Evolutionary conservation across 2,113 vertebrate genomes (phyloP), one percentile per base, ranked within the genome.

Genomic region (Mastomys coucha): DNA sequence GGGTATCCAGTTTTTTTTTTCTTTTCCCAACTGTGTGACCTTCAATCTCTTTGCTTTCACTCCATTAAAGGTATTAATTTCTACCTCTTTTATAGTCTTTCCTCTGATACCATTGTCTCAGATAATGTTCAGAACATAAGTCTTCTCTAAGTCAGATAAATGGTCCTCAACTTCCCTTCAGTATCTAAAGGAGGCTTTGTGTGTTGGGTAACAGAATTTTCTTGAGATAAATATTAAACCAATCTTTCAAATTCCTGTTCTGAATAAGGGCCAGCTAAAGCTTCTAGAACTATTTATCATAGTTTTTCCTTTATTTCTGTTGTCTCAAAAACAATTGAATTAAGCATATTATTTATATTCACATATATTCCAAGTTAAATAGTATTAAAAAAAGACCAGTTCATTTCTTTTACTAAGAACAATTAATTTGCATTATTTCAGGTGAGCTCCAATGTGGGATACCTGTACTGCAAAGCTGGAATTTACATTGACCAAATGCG

Each of bases 331-430:
- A n/a, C 91, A 96, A 49, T 82, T 97, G 97, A 98, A 97, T 96
- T 93, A 94, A 13, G 58, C 63, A 97, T 96, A 76, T 73, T 97
- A 94, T 10, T 98, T 96, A 98, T 87, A 97, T 98, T 98, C 98
- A 95, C 91, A 95, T n/a, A 85, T 98, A 98, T 98, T 97, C 96
- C 88, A 96, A 96, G 73, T 96, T 96, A 88, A 97, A 97, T 94
- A 97, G 95, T 97, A 97, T 96, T 97, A 95, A 97, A 53, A 96
- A 97, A 98, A n/a, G n/a, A n/a, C n/a, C 96, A 97, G 75, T 98
- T 96, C 60, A 91, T 95, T 97, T 95, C 86, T 97, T 91, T 98
- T 96, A 95, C 97, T 98, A 96, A 65, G 96, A 97, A 88, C 92
- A 96, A 69, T 97, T 56, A 16, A 93, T 51, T 65, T 91, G 58